Evolutionary conservation across 2,797 vertebrate species (phyloP).

Genomic region (Mus caroli): DNA sequence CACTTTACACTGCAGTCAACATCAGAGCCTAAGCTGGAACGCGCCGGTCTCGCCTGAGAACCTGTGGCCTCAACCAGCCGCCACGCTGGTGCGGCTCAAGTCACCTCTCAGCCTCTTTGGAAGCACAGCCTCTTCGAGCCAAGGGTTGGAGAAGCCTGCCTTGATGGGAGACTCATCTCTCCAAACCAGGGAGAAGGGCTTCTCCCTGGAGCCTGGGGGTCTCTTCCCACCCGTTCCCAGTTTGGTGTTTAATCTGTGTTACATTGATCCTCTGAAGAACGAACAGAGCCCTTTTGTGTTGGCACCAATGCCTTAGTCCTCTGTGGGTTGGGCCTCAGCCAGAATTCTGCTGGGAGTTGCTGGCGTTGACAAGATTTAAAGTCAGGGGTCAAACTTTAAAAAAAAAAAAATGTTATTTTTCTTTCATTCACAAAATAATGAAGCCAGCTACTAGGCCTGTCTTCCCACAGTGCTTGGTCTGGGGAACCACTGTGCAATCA

Average conservation of each 20-base stretch:
- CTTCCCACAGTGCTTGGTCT: conserved; percentile 86
- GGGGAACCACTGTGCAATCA: conserved; percentile 67
- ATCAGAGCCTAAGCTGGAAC: neutral
- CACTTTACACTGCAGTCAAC: neutral
- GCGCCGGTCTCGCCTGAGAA: conserved; percentile 17
- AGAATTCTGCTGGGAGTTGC: conserved; percentile 66
- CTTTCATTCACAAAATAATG: conserved; percentile 77
- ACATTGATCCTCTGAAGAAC: conserved; percentile 64
- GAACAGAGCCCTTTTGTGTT: conserved; percentile 46
- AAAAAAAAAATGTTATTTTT: conserved; percentile 61
- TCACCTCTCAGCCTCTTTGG: conserved; percentile 22
- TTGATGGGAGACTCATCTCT: neutral
- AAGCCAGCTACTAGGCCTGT: conserved; percentile 84
- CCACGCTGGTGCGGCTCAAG: neutral
- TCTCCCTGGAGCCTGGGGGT: neutral
- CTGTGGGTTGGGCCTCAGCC: conserved; percentile 77
- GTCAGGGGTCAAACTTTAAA: conserved; percentile 64
- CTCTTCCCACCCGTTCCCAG: conserved; percentile 48
- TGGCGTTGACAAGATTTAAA: conserved; percentile 17
- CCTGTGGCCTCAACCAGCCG: neutral
- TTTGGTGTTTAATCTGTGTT: conserved; percentile 72
- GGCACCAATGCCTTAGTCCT: conserved; percentile 83
- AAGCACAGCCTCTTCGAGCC: conserved; percentile 71
- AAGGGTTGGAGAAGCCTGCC: neutral
- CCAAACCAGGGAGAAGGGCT: neutral